These are phyloP conservation scores for Castor canadensis DNA, from an alignment of 2,113 vertebrate species.

Conservation along the genomic window DNA sequence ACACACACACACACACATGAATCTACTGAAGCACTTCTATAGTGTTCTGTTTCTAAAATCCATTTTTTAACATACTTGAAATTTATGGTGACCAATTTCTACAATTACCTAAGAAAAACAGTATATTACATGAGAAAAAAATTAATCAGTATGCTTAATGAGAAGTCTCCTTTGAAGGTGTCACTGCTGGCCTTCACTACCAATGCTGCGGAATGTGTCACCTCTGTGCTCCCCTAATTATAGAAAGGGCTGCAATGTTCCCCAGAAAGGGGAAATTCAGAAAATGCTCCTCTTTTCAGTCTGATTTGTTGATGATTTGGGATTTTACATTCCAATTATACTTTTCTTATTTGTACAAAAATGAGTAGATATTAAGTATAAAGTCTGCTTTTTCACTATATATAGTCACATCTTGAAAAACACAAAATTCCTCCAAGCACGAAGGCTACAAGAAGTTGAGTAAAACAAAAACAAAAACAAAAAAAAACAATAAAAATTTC, in stretches of 20 bases:
- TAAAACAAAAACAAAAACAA: not conserved
- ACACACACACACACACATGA: not conserved
- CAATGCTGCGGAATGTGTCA: not conserved
- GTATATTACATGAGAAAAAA: not conserved
- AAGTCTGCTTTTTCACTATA: slow-evolving; percentile 21
- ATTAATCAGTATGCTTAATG: not conserved
- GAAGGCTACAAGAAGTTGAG: not conserved
- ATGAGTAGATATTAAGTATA: not conserved
- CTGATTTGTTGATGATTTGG: not conserved
- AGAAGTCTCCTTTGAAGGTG: not conserved
- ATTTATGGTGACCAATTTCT: not conserved
- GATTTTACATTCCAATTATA: slow-evolving; percentile 21
- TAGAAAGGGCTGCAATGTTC: not conserved
- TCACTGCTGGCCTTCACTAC: not conserved
- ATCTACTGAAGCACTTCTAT: not conserved
- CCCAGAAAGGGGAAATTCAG: not conserved
- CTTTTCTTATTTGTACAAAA: slow-evolving; percentile 39
- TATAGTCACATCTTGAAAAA: slow-evolving; percentile 10
- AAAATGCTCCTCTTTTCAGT: not conserved
- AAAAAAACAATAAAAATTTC: slow-evolving; percentile 23
- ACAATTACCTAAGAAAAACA: not conserved
- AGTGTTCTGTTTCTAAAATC: not conserved
- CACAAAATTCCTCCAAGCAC: slow-evolving; percentile 13
- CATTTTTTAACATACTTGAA: not conserved
- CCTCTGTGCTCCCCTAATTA: not conserved